Conservation (phyloP, 2,113 vertebrate species). For the Scortum barcoo region DNA sequence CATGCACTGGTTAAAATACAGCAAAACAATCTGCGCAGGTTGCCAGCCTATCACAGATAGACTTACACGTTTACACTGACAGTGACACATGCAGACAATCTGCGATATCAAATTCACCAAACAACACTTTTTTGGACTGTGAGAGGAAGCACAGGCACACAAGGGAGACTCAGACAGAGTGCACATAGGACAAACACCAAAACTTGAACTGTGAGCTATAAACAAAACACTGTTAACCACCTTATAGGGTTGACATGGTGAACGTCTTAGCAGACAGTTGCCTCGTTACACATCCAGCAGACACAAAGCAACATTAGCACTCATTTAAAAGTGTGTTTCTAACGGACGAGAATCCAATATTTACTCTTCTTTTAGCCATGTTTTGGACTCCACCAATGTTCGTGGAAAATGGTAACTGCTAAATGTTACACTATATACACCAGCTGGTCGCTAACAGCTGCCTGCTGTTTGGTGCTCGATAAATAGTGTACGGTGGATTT, state of each 20-base stretch:
- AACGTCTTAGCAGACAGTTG: background rate
- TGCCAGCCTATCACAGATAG: background rate
- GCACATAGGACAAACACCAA: background rate
- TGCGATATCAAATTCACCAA: background rate
- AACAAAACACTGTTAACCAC: background rate
- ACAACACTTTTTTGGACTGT: background rate
- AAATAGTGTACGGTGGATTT: background rate
- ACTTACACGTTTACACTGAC: background rate
- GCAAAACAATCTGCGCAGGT: background rate
- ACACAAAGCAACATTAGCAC: background rate
- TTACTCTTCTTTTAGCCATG: background rate
- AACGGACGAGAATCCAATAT: background rate
- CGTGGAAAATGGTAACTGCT: background rate
- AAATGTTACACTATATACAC: background rate
- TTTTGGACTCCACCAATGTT: background rate
- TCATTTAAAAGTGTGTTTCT: background rate
- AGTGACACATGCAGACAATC: background rate
- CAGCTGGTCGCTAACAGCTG: background rate
- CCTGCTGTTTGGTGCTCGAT: background rate
- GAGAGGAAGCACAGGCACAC: background rate
- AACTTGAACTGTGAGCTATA: background rate
- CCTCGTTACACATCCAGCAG: background rate
- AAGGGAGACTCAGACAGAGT: background rate
- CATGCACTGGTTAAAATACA: background rate
- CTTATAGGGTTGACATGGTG: background rate